These are phyloP conservation scores for Cygnus olor DNA, from an alignment of 2,797 vertebrate genomes.

Conservation along the genomic window DNA sequence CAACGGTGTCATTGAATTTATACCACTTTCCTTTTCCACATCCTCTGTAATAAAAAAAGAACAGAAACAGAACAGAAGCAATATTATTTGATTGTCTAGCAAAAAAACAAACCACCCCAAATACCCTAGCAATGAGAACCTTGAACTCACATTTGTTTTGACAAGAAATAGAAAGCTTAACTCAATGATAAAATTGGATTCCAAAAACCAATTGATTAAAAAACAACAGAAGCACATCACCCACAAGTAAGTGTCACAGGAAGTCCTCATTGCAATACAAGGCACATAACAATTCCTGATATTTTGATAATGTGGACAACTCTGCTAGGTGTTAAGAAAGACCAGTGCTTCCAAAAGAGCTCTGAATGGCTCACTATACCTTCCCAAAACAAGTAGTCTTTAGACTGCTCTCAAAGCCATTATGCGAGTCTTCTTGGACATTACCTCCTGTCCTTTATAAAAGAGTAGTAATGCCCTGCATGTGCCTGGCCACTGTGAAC, in stretches of 20 bases:
- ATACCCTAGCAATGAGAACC: background rate
- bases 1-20: conserved; percentile 97
- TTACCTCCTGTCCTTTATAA: conserved; percentile 98
- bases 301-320: rapidly evolving
- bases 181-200: background rate
- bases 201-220: background rate
- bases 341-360: background rate
- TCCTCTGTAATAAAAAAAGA: conserved; percentile 78
- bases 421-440: rapidly evolving
- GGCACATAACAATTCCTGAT: background rate
- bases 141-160: background rate
- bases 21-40: conserved; percentile 94
- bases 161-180: background rate
- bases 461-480: conserved; percentile 98
- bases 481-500: conserved; percentile 99
- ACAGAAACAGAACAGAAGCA: conserved; percentile 8
- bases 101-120: background rate
- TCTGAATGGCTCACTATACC: background rate
- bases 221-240: background rate
- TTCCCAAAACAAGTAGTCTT: background rate
- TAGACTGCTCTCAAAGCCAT: background rate
- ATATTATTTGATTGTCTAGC: background rate
- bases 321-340: background rate
- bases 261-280: background rate
- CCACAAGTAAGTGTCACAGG: background rate